Conservation (phyloP, 2,797 vertebrate genomes). For the Danio kyathit region DNA sequence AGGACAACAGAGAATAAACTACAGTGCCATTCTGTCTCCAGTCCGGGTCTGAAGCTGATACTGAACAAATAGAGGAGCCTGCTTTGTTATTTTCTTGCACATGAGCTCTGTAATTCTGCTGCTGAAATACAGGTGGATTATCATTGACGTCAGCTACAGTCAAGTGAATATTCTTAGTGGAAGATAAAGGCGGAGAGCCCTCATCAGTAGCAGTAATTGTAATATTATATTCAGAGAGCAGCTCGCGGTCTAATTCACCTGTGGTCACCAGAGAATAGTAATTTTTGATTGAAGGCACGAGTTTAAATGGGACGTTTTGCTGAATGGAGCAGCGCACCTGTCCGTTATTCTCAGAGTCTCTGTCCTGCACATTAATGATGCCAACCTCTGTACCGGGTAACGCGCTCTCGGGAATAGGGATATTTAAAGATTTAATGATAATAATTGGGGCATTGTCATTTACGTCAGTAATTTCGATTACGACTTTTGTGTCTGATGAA, state of each 20-base stretch:
- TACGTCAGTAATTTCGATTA: not conserved
- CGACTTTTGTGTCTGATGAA: not conserved
- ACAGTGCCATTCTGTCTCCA: slow-evolving; percentile 67
- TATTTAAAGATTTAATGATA: slow-evolving; percentile 8
- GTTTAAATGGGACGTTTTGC: too few relatives aligned
- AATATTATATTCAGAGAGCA: too few relatives aligned
- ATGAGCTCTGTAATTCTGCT: slow-evolving; percentile 62
- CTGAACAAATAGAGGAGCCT: slow-evolving; percentile 64
- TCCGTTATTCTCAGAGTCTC: too few relatives aligned
- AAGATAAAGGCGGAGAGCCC: slow-evolving; percentile 62
- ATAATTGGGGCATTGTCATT: not conserved
- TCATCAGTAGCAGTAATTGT: too few relatives aligned
- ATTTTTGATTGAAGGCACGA: too few relatives aligned
- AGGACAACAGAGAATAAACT: slow-evolving; percentile 69
- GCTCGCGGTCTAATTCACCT: too few relatives aligned
- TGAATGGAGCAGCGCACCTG: too few relatives aligned
- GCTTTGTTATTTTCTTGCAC: slow-evolving; percentile 66
- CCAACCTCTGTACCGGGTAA: not conserved
- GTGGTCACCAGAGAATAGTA: too few relatives aligned
- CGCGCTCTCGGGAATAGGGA: not conserved
- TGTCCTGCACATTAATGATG: too few relatives aligned
- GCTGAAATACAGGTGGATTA: slow-evolving; percentile 53
- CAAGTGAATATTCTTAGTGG: slow-evolving; percentile 33
- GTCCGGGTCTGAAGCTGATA: slow-evolving; percentile 69
- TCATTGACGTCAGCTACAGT: slow-evolving; percentile 47